Base-by-base conservation (phyloP, 2,888 invertebrate species). In the Erebia epiphron region DNA sequence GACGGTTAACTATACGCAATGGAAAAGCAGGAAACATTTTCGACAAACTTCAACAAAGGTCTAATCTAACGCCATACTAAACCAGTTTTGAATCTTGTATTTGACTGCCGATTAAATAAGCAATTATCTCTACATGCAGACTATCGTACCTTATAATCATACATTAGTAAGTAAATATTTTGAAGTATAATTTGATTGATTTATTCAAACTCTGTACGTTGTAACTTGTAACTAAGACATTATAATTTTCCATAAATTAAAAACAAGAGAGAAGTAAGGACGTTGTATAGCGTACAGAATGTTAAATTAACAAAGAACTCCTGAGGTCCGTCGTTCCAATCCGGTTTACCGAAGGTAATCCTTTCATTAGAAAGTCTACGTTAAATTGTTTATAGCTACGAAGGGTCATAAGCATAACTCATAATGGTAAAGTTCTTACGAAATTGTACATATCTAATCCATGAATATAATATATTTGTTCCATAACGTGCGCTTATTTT, bases 301-400 rank as follows among this genome's bases (percentile, higher is more conserved):
- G 49, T 4, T 74, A 70, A 35, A 35, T 67, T 63, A 70, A 54
- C 67, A 70, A 60, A 68, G 60, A 64, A 26, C 69, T 54, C 70
- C 49, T 66, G 41, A 49, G 65, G 56, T 52, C 54, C 50, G 57
- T 60, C 49, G 58, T 54, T 63, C 56, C 43, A 60, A 72, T 67
- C 76, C 75, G 69, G 74, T 77, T 77, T 75, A 77, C 21, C 72
- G 71, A 67, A 69, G 71, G 72, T 74, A 76, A 76, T 76, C 75
- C 74, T 77, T 73, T 75, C 75, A 82, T 82, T 83, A 83, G 82
- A 86, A 84, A 85, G 81, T 78, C 70, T 35, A 68, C 77, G 81
- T 79, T 73, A 75, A 75, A 75, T 50, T 57, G 26, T 49, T 67
- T 62, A 56, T 54, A 61, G 54, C 52, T 13, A 58, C 57, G 18